Evolutionary conservation across 2,113 vertebrate species (phyloP), one percentile per base, ranked within the genome.

Genomic region (Urocolius indicus): DNA sequence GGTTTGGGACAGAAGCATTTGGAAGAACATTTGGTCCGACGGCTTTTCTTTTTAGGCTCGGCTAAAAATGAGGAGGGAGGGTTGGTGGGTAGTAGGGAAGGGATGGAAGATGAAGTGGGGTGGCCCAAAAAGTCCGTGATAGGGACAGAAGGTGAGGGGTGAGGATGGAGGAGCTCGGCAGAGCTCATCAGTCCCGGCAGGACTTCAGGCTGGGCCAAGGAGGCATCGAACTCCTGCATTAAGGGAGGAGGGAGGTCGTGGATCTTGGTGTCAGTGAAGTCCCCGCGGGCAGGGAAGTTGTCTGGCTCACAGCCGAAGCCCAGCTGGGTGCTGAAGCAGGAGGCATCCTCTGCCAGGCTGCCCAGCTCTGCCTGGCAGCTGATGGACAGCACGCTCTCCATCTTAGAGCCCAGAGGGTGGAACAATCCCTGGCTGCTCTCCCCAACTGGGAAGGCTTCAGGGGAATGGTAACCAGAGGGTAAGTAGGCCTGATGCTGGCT

Each of bases 1-100:
- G 99, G 98, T 41, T 98, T 98, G 2, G 99, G 98, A 75, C 99
- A 99, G 95, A 98, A 98, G 58, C 99, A 98, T 79, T 99, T 98
- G 6, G 98, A 97, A 36, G 98, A 97, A 92, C 98, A 98, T 80
- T 99, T 99, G 76, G 98, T 98, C 7, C 98, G 96, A 4, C 99
- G 97, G 4, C 98, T 95, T 58, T 98, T 98, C 81, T 98, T 98
- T 57, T 98, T 96, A 24, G 98, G 98, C 78, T 99, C 98, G 72
- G 97, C 54, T 55, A 90, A 41, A 41, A 12, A 9, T 41, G 38
- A 76, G 94, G 98, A 11, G 32, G 98, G 74, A 75, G 98, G 84
- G 96, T 96, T 74, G 98, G 95, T 11, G 94, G 98, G 84, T 92
- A 98, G 92, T 98, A 99, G 22, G 93, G 97, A 34, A 95, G 98